Base-by-base conservation (phyloP, 2,888 invertebrate genomes). In the Melipona bicolor region DNA sequence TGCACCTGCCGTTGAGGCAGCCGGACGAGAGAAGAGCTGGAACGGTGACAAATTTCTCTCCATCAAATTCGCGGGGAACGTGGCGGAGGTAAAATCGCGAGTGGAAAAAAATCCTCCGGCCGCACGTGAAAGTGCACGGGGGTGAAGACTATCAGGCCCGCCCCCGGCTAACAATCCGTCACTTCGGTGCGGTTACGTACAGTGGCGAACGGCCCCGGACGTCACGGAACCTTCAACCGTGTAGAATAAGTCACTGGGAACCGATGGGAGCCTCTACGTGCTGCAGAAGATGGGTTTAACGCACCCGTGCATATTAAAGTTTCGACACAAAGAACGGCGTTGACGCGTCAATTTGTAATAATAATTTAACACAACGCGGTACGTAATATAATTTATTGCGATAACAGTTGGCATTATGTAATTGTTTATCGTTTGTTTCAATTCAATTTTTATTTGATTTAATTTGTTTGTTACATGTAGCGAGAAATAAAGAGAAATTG, bases 81-180 rank as follows among this genome's bases (percentile, higher is more conserved):
- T 77, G 65, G 59, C 54, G 65, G 43, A 49, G 64, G 64, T 77
- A 50, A 78, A 84, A 84, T 84, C 64, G 56, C 56, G 61, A 4
- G 52, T 52, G 27, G 19, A 61, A 73, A 77, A 65, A 59, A n/a
- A 36, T 2, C 32, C 52, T 24, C 4, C 17, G 32, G 50, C 61
- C 65, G 32, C 69, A 21, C 69, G 24, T n/a, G 68, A 4, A 32
- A 19, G 32, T 64, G 24, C 19, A 69, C 49, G 61, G 72, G 24
- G 76, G 83, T 69, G 73, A 69, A n/a, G 75, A 72, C 74, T 76
- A 88, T 80, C 82, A 80, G 72, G 68, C 62, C 80, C 89, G 91
- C 90, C 90, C 88, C 88, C 84, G 88, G 91, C 87, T 88, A 91
- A 90, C 90, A 87, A 91, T 91, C 89, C 86, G 91, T 92, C 91